Evolutionary conservation across 1,140 invertebrate genomes (phyloP).

Genomic region (Mizuhopecten yessoensis): DNA sequence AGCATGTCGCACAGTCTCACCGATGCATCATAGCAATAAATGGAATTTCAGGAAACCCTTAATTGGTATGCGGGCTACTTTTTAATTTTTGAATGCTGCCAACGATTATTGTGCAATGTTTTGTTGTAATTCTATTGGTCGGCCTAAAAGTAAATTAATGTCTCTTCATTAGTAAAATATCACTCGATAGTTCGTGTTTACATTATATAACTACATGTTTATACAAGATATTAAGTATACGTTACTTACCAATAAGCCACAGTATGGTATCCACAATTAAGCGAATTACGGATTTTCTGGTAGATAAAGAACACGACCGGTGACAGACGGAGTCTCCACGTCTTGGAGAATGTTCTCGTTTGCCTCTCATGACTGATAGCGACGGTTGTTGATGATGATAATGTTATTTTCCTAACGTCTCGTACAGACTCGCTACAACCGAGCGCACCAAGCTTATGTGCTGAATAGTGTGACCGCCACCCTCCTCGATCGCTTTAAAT

Average conservation of each 20-base stretch:
- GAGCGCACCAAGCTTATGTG: background rate
- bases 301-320: conserved; percentile 16
- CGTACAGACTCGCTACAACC: background rate
- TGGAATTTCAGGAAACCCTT: background rate
- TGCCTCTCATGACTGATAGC: background rate
- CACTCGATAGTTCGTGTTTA: too few species aligned
- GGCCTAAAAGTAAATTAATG: too few species aligned
- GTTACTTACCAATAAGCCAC: background rate
- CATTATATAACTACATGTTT: too few species aligned
- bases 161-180: too few species aligned
- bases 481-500: conserved; percentile 26
- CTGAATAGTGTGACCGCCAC: conserved; percentile 20
- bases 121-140: too few species aligned
- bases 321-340: conserved; percentile 30
- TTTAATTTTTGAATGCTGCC: background rate
- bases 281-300: background rate
- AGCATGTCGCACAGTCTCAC: background rate
- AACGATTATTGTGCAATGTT: background rate
- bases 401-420: background rate
- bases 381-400: background rate
- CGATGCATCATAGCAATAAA: background rate
- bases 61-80: conserved; percentile 24
- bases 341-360: background rate
- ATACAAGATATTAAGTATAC: background rate
- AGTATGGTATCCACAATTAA: conserved; percentile 18